A percentile compares a stretch with the other conserved stretches of the same genome.
phyloP scores from a whole-genome alignment of 1,140 invertebrate genomes.

The honey bee (Apis mellifera) region DNA sequence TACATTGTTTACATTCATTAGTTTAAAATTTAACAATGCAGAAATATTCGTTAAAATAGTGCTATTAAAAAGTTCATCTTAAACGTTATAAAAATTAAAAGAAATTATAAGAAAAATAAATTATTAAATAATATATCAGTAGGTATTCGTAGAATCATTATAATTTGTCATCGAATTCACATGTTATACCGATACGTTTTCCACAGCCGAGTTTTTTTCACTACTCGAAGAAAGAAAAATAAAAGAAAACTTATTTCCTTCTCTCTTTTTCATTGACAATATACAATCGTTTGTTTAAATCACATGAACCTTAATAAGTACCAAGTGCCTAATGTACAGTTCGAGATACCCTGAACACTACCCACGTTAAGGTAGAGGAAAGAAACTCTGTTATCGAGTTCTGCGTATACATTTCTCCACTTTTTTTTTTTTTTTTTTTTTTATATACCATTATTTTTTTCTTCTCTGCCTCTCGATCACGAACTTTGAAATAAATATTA shows the following conservation, averaged over 20 bases:
- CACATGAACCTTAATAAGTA: slow-evolving; percentile 69
- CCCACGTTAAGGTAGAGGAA: slow-evolving; percentile 56
- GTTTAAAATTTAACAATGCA: neutral
- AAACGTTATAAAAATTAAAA: neutral
- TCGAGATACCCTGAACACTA: slow-evolving; percentile 66
- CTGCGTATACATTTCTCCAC: slow-evolving; percentile 61
- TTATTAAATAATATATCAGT: neutral
- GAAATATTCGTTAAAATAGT: neutral
- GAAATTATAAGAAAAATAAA: neutral
- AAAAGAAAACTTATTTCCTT: slow-evolving; percentile 42
- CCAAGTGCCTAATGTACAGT: slow-evolving; percentile 63
- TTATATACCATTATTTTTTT: neutral
- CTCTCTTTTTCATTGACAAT: slow-evolving; percentile 32
- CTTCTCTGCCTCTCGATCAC: slow-evolving; percentile 14
- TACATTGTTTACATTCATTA: neutral
- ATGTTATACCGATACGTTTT: slow-evolving; percentile 50
- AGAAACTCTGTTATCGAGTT: slow-evolving; percentile 45
- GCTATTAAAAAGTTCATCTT: slow-evolving; percentile 4
- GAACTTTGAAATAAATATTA: slow-evolving; percentile 66
- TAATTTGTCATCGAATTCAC: neutral
- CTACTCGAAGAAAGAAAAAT: slow-evolving; percentile 53
- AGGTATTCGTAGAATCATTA: too few species aligned
- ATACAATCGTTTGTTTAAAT: slow-evolving; percentile 56
- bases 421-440: slow-evolving; percentile 31
- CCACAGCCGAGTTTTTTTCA: slow-evolving; percentile 60